Evolutionary conservation across 2,888 invertebrate species (phyloP).

Genomic region (Sympetrum striolatum): DNA sequence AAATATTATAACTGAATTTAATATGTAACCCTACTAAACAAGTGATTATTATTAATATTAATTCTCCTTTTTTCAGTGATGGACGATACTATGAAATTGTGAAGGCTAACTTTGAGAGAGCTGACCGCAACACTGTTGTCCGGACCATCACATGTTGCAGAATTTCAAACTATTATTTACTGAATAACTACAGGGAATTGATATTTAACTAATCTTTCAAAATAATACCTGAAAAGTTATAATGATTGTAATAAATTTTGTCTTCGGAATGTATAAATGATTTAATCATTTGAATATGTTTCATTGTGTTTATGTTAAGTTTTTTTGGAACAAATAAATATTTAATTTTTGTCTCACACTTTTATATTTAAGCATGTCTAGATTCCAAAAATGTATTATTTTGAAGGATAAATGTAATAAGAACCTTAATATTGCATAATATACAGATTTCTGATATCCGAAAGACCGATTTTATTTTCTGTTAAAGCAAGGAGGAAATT

Average conservation of each 20-base stretch:
- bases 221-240: not conserved
- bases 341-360: not conserved
- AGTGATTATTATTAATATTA: not conserved
- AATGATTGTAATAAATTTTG: not conserved
- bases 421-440: too few relatives aligned
- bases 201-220: constrained; percentile 80
- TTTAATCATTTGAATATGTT: not conserved
- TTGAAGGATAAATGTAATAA: too few relatives aligned
- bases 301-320: not conserved
- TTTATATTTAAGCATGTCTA: too few relatives aligned
- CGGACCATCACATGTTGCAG: constrained; percentile 95
- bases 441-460: too few relatives aligned
- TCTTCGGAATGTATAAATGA: not conserved
- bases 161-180: constrained; percentile 91
- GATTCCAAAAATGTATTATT: too few relatives aligned
- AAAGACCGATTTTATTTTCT: too few relatives aligned
- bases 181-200: constrained; percentile 92
- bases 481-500: too few relatives aligned
- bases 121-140: constrained; percentile 95
- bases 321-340: not conserved
- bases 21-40: not conserved
- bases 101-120: constrained; percentile 98
- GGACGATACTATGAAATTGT: constrained; percentile 99
- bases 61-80: constrained; percentile 72
- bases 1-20: too few relatives aligned